phyloP scores from a whole-genome alignment of 2,113 vertebrate genomes.

The Melanerpes formicivorus region DNA sequence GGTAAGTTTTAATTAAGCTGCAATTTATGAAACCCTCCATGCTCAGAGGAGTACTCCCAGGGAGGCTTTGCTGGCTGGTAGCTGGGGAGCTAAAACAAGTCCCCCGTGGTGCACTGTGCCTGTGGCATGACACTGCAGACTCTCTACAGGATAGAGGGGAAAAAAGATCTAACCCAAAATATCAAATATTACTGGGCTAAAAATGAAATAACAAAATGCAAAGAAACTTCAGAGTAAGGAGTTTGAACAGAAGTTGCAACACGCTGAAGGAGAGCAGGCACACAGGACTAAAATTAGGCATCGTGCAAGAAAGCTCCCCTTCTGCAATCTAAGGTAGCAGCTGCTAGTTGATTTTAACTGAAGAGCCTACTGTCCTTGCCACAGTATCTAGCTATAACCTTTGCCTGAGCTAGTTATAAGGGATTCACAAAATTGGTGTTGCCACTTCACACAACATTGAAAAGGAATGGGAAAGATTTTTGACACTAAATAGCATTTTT shows the following conservation, averaged over 20 bases:
- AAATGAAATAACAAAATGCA: neutral
- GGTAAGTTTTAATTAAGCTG: neutral
- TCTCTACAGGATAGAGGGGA: neutral
- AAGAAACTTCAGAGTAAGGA: neutral
- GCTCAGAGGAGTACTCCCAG: neutral
- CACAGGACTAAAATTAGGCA: neutral
- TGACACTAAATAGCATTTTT: neutral
- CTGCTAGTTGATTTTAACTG: constrained; percentile 23
- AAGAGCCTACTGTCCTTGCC: neutral
- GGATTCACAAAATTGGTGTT: neutral
- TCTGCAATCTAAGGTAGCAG: constrained; percentile 9
- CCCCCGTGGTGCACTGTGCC: neutral
- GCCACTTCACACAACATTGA: neutral
- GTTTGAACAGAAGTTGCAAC: neutral
- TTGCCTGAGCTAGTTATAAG: neutral
- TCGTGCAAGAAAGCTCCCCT: neutral
- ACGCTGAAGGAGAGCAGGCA: neutral
- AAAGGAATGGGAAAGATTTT: neutral
- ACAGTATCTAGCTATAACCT: neutral
- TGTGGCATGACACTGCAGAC: neutral
- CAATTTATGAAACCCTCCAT: neutral
- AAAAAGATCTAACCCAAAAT: neutral
- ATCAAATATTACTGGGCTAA: neutral
- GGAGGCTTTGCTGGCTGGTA: neutral
- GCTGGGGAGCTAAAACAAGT: neutral